phyloP scores from a whole-genome alignment of 2,888 invertebrate species.

The Imbricaverruca yamaguchii region DNA sequence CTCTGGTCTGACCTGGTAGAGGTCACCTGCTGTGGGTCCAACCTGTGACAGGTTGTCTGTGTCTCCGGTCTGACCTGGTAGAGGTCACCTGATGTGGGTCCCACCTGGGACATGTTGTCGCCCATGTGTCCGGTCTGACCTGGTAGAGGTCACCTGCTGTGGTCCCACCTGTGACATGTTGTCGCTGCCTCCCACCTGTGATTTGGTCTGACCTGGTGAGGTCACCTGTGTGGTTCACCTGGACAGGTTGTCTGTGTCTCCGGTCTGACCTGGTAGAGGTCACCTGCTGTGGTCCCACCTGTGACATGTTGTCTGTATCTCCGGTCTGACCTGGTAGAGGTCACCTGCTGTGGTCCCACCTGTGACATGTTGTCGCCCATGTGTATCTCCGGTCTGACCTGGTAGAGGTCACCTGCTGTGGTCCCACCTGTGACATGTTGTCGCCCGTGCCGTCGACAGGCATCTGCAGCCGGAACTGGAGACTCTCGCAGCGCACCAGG shows the following conservation, averaged over 20 bases:
- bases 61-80: neutral
- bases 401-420: constrained; percentile 22
- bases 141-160: constrained; percentile 21
- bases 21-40: constrained; percentile 24
- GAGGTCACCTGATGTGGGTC: constrained; percentile 23
- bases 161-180: constrained; percentile 55
- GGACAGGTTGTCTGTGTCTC: constrained; percentile 61
- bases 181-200: constrained; percentile 60
- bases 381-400: neutral
- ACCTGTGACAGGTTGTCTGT: constrained; percentile 60
- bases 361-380: constrained; percentile 67
- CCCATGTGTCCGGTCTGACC: constrained; percentile 48
- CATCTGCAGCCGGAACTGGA: constrained; percentile 76
- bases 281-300: constrained; percentile 41
- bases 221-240: constrained; percentile 44
- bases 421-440: constrained; percentile 55
- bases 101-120: constrained; percentile 60
- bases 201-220: constrained; percentile 37
- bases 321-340: neutral
- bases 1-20: neutral
- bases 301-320: constrained; percentile 63
- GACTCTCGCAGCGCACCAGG: constrained; percentile 70
- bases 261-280: neutral
- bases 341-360: constrained; percentile 36
- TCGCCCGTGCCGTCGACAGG: constrained; percentile 67